Evolutionary conservation across 2,888 invertebrate genomes (phyloP), one percentile per base, ranked within the genome.

Genomic region (Eledona agricola): DNA sequence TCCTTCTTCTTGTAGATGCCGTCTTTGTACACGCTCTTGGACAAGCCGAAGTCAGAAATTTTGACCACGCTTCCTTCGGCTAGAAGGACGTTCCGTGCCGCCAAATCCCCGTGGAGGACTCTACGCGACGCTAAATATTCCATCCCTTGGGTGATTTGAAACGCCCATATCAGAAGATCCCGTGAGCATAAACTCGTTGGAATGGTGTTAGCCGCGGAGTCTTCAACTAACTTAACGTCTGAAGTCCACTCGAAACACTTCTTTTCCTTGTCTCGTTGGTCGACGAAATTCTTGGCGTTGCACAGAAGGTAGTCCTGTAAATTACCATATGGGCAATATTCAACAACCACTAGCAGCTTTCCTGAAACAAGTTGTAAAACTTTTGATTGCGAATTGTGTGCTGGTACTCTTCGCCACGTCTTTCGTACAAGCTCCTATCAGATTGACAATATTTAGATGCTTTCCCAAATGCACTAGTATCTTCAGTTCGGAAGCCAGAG

Each of bases 1-100:
- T 90, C 90, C 71, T 91, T 89, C 73, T 95, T 95, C 67, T 90
- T 86, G 71, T 96, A 96, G 77, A 93, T 93, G 45, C 90, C 89
- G 57, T 87, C 89, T 70, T 92, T 91, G 69, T 90, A 90, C 83
- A 94, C 90, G 64, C 90, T 93, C 66, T 92, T 90, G 0, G 96
- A 94, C 47, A 97, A 79, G 5, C 97, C 96, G 77, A 97, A 97
- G 77, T 97, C 96, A 72, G 96, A 96, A 61, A 97, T 96, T 76
- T 97, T 97, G 0, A 96, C 94, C 2, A 96, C 81, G 70, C 94
- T 93, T 60, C 92, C 86, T 42, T 94, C 93, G 1, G 93, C 89
- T 11, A 97, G 75, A 5, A 96, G 78, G 37, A 96, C 87, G 73
- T 96, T 96, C 63, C 96, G 83, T 0, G 95, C 95, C 0, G 96